These are phyloP conservation scores for Orthosia cruda DNA, from an alignment of 2,888 invertebrate genomes.

Conservation along the genomic window DNA sequence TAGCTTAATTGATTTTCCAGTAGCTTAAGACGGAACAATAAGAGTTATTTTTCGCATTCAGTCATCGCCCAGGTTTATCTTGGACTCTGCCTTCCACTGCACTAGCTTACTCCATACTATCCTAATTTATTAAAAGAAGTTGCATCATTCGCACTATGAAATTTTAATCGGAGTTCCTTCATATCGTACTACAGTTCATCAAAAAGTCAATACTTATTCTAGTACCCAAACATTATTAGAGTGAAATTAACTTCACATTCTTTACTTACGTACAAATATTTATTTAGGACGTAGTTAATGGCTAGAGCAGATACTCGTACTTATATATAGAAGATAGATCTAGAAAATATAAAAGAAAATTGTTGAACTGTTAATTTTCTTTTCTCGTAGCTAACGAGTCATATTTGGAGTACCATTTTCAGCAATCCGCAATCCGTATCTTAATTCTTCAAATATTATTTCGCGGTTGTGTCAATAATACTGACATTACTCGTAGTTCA, in stretches of 20 bases:
- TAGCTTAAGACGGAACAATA: neutral
- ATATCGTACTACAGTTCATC: neutral
- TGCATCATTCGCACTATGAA: too few relatives aligned
- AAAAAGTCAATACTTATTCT: neutral
- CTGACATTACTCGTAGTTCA: neutral
- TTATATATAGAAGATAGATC: neutral
- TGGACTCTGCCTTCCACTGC: neutral
- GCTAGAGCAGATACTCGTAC: constrained; percentile 1
- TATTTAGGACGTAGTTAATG: neutral
- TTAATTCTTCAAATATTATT: constrained; percentile 5
- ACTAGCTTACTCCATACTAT: neutral
- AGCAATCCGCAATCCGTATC: constrained; percentile 6
- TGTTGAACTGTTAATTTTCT: neutral
- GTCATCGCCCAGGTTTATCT: too few relatives aligned
- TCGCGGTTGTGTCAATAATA: neutral
- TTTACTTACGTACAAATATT: constrained; percentile 1
- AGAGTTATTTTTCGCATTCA: neutral
- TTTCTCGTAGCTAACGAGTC: neutral
- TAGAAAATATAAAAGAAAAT: neutral
- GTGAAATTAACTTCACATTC: constrained; percentile 8
- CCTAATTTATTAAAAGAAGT: neutral
- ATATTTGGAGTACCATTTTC: constrained; percentile 28
- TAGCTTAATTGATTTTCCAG: constrained; percentile 22
- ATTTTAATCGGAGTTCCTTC: neutral
- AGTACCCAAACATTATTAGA: neutral